Percentiles rank a stretch among this genome's conserved stretches.
phyloP scores from a whole-genome alignment of 1,140 invertebrate species.

The Pseudomyrmex flavicornis region DNA sequence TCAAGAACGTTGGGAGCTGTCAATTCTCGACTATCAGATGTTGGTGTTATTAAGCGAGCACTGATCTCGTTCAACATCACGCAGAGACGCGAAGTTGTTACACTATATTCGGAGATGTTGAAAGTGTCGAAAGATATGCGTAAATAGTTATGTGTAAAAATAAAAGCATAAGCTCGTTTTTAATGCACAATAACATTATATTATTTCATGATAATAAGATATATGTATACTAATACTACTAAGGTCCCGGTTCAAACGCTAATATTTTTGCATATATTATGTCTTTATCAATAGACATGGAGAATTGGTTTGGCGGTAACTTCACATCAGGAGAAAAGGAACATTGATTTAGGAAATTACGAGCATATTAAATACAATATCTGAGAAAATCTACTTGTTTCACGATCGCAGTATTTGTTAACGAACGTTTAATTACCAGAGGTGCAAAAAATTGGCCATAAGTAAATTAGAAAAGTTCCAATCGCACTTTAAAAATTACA shows the following conservation, averaged over 20 bases:
- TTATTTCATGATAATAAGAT: slow-evolving; percentile 44
- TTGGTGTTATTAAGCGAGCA: slow-evolving; percentile 41
- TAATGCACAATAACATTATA: slow-evolving; percentile 6
- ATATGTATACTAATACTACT: not conserved
- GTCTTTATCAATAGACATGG: not conserved
- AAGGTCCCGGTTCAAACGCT: too few relatives aligned
- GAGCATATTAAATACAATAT: too few relatives aligned
- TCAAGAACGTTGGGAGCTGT: slow-evolving; percentile 56
- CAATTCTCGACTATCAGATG: slow-evolving; percentile 54
- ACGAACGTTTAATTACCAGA: too few relatives aligned
- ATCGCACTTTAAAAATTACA: too few relatives aligned
- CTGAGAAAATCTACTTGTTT: too few relatives aligned
- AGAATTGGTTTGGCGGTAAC: too few relatives aligned
- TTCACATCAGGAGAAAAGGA: too few relatives aligned
- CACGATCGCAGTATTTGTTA: too few relatives aligned
- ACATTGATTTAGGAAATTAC: too few relatives aligned
- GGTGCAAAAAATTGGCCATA: too few relatives aligned
- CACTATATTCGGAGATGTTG: slow-evolving; percentile 2
- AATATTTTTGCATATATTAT: too few relatives aligned
- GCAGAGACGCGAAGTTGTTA: slow-evolving; percentile 1
- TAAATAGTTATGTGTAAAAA: not conserved
- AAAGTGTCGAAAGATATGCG: slow-evolving; percentile 28
- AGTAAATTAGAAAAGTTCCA: too few relatives aligned
- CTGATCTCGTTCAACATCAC: not conserved
- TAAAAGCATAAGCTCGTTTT: not conserved